phyloP scores from a whole-genome alignment of 2,797 vertebrate genomes.

The Scarus forsteni region DNA sequence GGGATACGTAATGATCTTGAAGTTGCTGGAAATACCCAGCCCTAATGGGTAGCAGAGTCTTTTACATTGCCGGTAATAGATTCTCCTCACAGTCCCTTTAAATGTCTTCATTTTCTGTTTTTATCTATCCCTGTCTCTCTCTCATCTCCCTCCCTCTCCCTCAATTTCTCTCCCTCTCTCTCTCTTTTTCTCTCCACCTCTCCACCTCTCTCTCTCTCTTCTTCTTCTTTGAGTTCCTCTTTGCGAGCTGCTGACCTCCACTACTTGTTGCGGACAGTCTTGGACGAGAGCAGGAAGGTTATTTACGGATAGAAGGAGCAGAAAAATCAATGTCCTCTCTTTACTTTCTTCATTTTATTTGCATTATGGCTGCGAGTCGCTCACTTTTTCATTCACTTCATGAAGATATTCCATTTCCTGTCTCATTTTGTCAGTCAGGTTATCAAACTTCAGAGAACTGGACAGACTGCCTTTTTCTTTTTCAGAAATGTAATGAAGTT shows the following conservation, averaged over 20 bases:
- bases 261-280: slow-evolving; percentile 50
- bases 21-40: too few relatives aligned
- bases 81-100: too few relatives aligned
- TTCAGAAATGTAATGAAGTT: neutral
- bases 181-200: neutral
- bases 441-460: neutral
- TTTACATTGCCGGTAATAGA: too few relatives aligned
- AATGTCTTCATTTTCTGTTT: too few relatives aligned
- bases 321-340: slow-evolving; percentile 43
- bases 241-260: slow-evolving; percentile 49
- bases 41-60: too few relatives aligned
- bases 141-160: neutral
- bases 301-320: slow-evolving; percentile 43
- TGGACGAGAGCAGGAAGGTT: slow-evolving; percentile 30
- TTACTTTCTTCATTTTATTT: slow-evolving; percentile 34
- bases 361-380: slow-evolving; percentile 28
- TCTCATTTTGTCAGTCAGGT: neutral
- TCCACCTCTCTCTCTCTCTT: too few relatives aligned
- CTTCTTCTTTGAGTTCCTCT: too few relatives aligned
- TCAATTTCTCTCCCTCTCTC: neutral
- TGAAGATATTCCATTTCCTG: neutral
- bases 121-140: neutral
- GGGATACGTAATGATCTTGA: too few relatives aligned
- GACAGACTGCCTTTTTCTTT: neutral
- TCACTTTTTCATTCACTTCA: neutral